Conservation (phyloP, 2,797 vertebrate species). For the Melanotaenia nigrans region DNA sequence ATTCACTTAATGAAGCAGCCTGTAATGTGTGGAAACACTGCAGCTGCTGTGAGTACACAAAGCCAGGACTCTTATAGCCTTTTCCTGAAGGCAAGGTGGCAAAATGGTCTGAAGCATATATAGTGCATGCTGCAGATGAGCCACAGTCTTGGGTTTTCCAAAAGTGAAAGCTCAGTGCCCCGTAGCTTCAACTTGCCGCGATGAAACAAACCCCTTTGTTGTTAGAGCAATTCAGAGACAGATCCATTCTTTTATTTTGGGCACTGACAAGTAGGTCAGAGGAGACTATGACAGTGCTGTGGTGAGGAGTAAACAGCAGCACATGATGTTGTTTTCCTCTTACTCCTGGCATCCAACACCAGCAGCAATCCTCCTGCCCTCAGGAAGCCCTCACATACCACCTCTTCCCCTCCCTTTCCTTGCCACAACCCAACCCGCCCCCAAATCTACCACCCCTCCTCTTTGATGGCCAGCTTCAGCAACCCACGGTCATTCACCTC, state of each 20-base stretch:
- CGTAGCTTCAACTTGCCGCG: slow-evolving; percentile 53
- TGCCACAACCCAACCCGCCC: slow-evolving; percentile 43
- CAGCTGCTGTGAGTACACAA: slow-evolving; percentile 76
- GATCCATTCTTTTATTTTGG: slow-evolving; percentile 86
- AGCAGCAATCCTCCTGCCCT: slow-evolving; percentile 74
- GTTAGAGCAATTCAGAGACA: slow-evolving; percentile 78
- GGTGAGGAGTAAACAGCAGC: slow-evolving; percentile 86
- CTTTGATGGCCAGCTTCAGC: slow-evolving; percentile 70
- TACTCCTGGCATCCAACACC: slow-evolving; percentile 79
- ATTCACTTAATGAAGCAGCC: slow-evolving; percentile 75
- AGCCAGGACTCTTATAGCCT: slow-evolving; percentile 64
- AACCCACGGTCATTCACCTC: slow-evolving; percentile 77
- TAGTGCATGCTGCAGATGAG: slow-evolving; percentile 50
- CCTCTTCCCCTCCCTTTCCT: slow-evolving; percentile 34
- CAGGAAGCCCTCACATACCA: slow-evolving; percentile 69
- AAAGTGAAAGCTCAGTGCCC: slow-evolving; percentile 62
- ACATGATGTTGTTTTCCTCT: slow-evolving; percentile 84
- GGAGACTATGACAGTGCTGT: slow-evolving; percentile 80
- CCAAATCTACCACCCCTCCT: slow-evolving; percentile 9
- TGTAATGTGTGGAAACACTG: slow-evolving; percentile 72
- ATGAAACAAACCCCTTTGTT: slow-evolving; percentile 79
- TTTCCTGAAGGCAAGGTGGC: slow-evolving; percentile 68
- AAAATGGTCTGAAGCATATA: slow-evolving; percentile 54
- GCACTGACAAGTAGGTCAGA: slow-evolving; percentile 87
- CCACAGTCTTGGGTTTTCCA: slow-evolving; percentile 57